Evolutionary conservation across 2,113 vertebrate species (phyloP).

Genomic region (Bujurquina vittata): DNA sequence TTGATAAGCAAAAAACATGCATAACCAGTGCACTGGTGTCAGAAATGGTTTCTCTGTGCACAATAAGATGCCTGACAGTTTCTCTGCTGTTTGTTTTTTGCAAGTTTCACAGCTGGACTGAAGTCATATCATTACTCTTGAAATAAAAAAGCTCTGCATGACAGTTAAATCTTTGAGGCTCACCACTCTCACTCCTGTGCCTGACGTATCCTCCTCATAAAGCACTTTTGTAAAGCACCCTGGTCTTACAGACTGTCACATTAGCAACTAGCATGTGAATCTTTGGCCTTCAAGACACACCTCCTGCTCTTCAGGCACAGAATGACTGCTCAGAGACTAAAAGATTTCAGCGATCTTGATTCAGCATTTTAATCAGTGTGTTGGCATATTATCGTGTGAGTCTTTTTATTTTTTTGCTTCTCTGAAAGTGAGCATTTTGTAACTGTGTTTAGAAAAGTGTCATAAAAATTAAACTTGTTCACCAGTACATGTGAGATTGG

Average conservation of each 20-base stretch:
- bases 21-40: neutral
- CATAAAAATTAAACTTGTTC: conserved; percentile 46
- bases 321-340: neutral
- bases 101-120: neutral
- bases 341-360: neutral
- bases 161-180: neutral
- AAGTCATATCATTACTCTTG: neutral
- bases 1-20: neutral
- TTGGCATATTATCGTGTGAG: neutral
- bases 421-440: conserved; percentile 23
- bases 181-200: neutral
- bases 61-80: neutral
- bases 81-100: neutral
- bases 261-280: neutral
- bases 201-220: neutral
- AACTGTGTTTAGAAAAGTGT: conserved; percentile 41
- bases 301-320: neutral
- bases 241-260: neutral
- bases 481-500: neutral
- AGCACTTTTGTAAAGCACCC: neutral
- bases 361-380: neutral
- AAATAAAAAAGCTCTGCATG: conserved; percentile 6
- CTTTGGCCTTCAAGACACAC: neutral
- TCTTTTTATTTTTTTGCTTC: neutral
- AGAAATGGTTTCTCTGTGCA: neutral